Evolutionary conservation across 1,140 invertebrate species (phyloP), one percentile per base, ranked within the genome.

Genomic region (Zaprionus inermis): DNA sequence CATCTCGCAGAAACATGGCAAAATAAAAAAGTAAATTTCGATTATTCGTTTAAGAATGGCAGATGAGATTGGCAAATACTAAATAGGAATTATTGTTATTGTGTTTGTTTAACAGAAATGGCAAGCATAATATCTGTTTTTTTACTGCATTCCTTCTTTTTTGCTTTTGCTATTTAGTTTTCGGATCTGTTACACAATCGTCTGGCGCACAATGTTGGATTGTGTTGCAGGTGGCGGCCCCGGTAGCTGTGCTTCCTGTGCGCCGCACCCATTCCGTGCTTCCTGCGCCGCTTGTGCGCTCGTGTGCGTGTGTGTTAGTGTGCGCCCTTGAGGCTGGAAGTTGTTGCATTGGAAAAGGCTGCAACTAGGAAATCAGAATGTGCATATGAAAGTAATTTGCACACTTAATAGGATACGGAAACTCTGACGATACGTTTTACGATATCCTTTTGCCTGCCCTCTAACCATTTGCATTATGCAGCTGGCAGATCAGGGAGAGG

Each of bases 371-470:
- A 88, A 86, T 86, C 84, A 86, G 88, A 86, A 86, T 86, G 83
- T 86, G 83, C 79, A 86, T 86, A 86, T 86, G 83, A 86, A 83
- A 86, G 83, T 86, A 77, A 86, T 86, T 88, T 86, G 79, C 83
- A 83, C 83, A 83, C 84, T 83, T 86, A 86, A 86, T 86, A 78
- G 83, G 84, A 86, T 88, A 88, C 83, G 83, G 83, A 86, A 86
- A 75, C 76, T 82, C 79, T 55, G 79, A 71, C 76, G 78, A 79
- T 88, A 86, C 77, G 83, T 75, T 86, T 88, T 88, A 88, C 84
- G 73, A 89, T 86, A 86, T 89, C 84, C 79, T 65, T 63, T 69
- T 86, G 74, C 44, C 44, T 20, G 72, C 72, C 72, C 67, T 63
- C 61, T 72, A 82, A 71, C 69, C 73, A 79, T 69, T 77, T 83